Conservation (phyloP, 2,888 invertebrate species). For the Muscina levida region DNA sequence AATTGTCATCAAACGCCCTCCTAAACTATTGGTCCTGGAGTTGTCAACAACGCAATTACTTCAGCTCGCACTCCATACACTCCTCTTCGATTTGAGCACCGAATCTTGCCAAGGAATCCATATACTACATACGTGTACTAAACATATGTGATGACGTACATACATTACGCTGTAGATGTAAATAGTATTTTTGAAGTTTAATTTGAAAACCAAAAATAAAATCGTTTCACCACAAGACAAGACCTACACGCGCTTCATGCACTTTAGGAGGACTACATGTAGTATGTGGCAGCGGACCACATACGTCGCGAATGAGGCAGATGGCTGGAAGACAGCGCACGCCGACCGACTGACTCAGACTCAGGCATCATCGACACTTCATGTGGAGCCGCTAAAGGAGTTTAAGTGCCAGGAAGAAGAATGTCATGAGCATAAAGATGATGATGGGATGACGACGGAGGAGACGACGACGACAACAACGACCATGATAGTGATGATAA, state of each 20-base stretch:
- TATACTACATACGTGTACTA: no score
- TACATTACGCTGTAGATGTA: constrained; percentile 25
- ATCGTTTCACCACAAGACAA: constrained; percentile 51
- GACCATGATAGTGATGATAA: background rate
- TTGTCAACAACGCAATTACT: constrained; percentile 64
- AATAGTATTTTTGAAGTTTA: constrained; percentile 52
- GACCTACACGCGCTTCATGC: background rate
- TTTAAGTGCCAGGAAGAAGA: constrained; percentile 26
- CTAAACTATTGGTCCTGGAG: constrained; percentile 42
- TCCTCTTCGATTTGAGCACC: constrained; percentile 14
- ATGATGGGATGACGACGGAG: background rate
- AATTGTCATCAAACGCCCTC: constrained; percentile 22
- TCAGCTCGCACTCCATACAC: constrained; percentile 29
- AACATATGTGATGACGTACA: no score
- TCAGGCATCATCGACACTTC: constrained; percentile 11
- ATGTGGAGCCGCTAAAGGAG: constrained; percentile 10
- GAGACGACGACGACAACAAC: background rate
- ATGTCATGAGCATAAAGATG: constrained; percentile 12
- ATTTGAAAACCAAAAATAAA: constrained; percentile 47
- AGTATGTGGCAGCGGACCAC: background rate
- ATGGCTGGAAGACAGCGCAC: constrained; percentile 43
- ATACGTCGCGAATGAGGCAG: no score
- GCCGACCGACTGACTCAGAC: constrained; percentile 11
- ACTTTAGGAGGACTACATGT: background rate
- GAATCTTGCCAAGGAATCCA: no score